Conservation (phyloP, 2,888 invertebrate genomes). For the Callyntrura guangdongensis region DNA sequence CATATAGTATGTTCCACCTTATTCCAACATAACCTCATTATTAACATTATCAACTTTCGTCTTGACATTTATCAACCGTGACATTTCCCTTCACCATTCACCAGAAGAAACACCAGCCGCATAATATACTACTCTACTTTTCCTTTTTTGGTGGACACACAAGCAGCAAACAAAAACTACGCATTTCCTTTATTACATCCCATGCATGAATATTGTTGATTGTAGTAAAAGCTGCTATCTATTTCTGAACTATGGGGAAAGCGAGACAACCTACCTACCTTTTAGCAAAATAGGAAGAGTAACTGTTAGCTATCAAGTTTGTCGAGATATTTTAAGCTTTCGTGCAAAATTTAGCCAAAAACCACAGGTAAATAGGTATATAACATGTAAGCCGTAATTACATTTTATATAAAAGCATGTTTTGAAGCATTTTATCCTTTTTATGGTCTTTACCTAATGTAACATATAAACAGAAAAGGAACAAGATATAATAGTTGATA, state of each 20-base stretch:
- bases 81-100: conserved; percentile 55
- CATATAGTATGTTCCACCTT: conserved; percentile 99
- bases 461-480: no score
- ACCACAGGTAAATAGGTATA: no score
- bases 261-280: background rate
- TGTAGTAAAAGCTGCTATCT: background rate
- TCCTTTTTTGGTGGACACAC: background rate
- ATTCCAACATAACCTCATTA: conserved; percentile 54
- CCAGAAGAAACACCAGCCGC: no score
- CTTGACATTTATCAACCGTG: conserved; percentile 62
- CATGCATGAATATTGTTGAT: background rate
- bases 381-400: no score
- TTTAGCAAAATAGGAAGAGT: no score
- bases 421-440: no score
- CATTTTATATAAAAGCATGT: no score
- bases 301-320: no score
- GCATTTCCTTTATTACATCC: background rate
- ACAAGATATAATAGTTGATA: no score
- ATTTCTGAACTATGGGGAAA: background rate
- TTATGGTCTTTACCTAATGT: no score
- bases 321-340: no score
- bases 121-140: background rate
- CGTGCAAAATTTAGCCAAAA: no score
- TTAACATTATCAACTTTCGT: conserved; percentile 57
- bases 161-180: conserved; percentile 2